Evolutionary conservation across 2,888 invertebrate species (phyloP), one percentile per base, ranked within the genome.

Genomic region (Dascillus cervinus): DNA sequence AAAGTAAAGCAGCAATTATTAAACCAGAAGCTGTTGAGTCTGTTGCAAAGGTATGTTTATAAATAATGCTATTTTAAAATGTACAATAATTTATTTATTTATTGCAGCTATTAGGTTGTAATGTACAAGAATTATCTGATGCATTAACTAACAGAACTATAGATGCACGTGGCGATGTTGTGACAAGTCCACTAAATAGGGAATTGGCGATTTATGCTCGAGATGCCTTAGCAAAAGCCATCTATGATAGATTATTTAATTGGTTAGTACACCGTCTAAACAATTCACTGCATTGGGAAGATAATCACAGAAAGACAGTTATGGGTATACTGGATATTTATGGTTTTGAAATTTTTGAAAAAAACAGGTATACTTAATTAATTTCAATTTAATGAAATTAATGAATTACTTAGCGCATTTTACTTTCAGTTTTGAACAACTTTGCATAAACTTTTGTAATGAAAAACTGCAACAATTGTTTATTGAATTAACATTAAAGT

Each of bases 391-490:
- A 21, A 27, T 10, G 11, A 10, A 22, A 11, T 9, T 6, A 29
- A 22, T 29, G 29, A 9, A 11, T 12, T 29, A n/a, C 8, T 26
- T 6, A 17, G 17, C 8, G 5, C 8, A 6, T 17, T 13, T 21
- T 4, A 5, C 34, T 56, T 61, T 36, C 55, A 84, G 84, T 55
- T 86, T 86, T 61, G 85, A 86, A 62, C 92, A 94, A 65, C 86
- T 94, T 61, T 92, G 92, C 68, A 94, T 94, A 41, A 94, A 94
- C 67, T 92, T 86, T 69, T 94, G 92, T 63, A 94, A 94, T 60
- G 92, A 94, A 67, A 94, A 94, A 63, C 72, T 94, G 38, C 92
- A 94, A 60, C 92, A 94, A 64, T 67, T 94, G 38, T 94, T 94
- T 65, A 92, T 94, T 56, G 84, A 91, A 62, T 66, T 92, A 53